These are phyloP conservation scores for Equus przewalskii DNA, from an alignment of 2,113 vertebrate species.

Conservation along the genomic window DNA sequence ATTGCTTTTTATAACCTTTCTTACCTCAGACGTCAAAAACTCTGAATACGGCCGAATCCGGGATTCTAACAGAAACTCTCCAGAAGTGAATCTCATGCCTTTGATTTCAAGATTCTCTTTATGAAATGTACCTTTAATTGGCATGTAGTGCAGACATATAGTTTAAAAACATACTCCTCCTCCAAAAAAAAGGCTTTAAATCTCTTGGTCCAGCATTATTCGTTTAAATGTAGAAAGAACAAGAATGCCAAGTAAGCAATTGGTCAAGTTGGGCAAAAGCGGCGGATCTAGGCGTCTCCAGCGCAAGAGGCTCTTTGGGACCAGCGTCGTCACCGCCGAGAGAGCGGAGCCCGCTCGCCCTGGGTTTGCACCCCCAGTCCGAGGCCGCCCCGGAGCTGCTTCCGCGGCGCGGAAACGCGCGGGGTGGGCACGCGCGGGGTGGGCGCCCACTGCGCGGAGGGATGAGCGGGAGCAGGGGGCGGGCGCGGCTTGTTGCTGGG, in stretches of 20 bases:
- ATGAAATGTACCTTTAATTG: neutral
- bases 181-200: neutral
- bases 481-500: constrained; percentile 57
- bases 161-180: neutral
- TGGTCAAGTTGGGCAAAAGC: neutral
- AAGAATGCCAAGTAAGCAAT: neutral
- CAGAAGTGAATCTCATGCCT: neutral
- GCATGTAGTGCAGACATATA: neutral
- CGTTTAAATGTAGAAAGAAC: neutral
- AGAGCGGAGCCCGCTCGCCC: neutral
- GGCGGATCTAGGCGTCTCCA: neutral
- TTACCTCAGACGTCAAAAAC: neutral
- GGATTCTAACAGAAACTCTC: neutral
- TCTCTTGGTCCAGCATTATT: neutral
- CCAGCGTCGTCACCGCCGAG: accelerated
- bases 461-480: accelerated
- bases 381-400: neutral
- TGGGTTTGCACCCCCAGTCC: neutral
- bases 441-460: accelerated
- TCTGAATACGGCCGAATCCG: neutral
- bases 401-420: accelerated
- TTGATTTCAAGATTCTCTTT: neutral
- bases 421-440: accelerated
- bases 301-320: neutral
- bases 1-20: neutral